A percentile compares a stretch with the other conserved stretches of the same genome.
Evolutionary conservation across 2,113 vertebrate genomes (phyloP).

Genomic region (Castor canadensis): DNA sequence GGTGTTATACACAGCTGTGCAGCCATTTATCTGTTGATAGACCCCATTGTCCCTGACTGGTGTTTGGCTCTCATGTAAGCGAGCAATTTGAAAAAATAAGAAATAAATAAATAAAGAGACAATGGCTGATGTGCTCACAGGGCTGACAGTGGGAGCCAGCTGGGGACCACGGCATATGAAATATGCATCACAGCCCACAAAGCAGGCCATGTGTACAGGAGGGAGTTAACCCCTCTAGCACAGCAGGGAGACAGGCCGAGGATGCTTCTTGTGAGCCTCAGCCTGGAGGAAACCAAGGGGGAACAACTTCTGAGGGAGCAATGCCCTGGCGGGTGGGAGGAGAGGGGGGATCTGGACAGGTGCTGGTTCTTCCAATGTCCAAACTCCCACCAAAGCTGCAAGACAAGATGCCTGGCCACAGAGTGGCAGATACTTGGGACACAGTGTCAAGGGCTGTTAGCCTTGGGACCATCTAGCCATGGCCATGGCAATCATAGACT

Average conservation of each 20-base stretch:
- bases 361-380: not conserved
- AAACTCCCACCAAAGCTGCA: not conserved
- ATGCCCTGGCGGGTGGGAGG: accelerated
- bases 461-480: not conserved
- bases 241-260: not conserved
- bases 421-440: too few species aligned
- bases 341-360: too few species aligned
- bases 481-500: not conserved
- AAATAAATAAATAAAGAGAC: conserved; percentile 74
- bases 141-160: conserved; percentile 77
- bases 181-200: conserved; percentile 76
- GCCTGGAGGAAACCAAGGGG: not conserved
- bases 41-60: conserved; percentile 55
- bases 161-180: conserved; percentile 77
- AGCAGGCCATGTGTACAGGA: conserved; percentile 35
- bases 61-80: conserved; percentile 17
- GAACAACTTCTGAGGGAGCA: not conserved
- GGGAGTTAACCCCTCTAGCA: conserved; percentile 67
- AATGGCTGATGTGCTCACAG: conserved; percentile 17
- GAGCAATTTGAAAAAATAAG: conserved; percentile 62
- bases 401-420: not conserved
- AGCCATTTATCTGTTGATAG: conserved; percentile 63
- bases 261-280: not conserved
- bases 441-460: too few species aligned
- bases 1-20: conserved; percentile 62